Evolutionary conservation across 2,113 vertebrate genomes (phyloP).

Genomic region (Gasterosteus nipponicus): DNA sequence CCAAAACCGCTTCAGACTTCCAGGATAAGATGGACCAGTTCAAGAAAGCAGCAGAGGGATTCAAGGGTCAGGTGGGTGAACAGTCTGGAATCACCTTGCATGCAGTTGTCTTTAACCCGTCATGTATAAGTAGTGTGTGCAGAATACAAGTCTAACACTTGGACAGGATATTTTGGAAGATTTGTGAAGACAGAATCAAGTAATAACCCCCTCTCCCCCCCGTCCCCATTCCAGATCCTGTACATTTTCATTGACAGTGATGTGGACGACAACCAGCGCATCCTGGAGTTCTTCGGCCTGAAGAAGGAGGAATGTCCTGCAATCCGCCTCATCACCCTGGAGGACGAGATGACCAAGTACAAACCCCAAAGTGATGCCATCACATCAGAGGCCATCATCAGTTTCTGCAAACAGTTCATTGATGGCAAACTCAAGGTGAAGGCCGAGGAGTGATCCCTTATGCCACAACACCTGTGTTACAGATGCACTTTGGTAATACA

Average conservation of each 20-base stretch:
- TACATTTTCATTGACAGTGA: constrained; percentile 99
- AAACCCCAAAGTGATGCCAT: constrained; percentile 88
- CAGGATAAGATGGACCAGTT: constrained; percentile 91
- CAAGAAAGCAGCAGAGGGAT: constrained; percentile 88
- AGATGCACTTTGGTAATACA: neutral
- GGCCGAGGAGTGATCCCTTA: neutral
- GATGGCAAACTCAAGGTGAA: constrained; percentile 96
- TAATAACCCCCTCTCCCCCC: neutral
- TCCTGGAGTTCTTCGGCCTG: constrained; percentile 97
- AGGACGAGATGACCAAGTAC: constrained; percentile 99
- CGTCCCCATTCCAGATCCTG: constrained; percentile 86
- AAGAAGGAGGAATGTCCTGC: constrained; percentile 98
- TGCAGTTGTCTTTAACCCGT: neutral
- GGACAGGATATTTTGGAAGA: neutral
- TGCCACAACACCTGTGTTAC: neutral
- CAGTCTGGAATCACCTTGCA: neutral
- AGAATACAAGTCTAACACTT: neutral
- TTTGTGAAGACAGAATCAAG: too few relatives aligned
- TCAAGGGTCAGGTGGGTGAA: constrained; percentile 90
- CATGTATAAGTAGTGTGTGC: neutral
- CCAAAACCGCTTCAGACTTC: constrained; percentile 88
- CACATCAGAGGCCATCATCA: constrained; percentile 87
- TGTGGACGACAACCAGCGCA: constrained; percentile 94
- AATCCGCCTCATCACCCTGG: constrained; percentile 94
- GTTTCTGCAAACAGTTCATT: constrained; percentile 89